Conservation (phyloP, 1,140 invertebrate genomes). For the Zaprionus camerounensis region DNA sequence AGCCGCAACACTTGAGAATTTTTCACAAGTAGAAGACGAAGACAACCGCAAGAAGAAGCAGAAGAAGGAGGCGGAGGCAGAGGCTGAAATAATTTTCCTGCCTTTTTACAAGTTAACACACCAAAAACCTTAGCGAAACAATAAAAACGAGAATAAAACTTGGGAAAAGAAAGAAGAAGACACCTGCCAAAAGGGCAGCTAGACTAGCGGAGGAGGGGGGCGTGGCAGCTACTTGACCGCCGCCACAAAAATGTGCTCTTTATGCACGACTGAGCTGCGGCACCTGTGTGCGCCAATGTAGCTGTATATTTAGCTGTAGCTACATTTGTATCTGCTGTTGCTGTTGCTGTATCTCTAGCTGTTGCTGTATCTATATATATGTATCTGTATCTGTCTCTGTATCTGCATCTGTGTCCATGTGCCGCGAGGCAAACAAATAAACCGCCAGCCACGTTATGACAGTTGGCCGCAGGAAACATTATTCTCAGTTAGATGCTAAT, state of each 20-base stretch:
- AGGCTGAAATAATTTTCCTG: conserved; percentile 51
- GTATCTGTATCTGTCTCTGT: conserved; percentile 38
- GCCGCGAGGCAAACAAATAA: conserved; percentile 69
- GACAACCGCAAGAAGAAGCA: conserved; percentile 11
- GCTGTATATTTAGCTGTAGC: conserved; percentile 13
- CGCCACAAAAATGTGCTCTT: conserved; percentile 40
- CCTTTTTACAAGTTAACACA: conserved; percentile 60
- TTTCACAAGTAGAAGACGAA: conserved; percentile 58
- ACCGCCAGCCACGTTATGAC: conserved; percentile 74
- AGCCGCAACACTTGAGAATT: conserved; percentile 58
- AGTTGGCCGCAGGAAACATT: conserved; percentile 76
- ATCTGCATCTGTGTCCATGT: conserved; percentile 38
- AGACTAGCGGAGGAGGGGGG: conserved; percentile 6
- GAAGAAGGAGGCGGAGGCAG: conserved; percentile 20
- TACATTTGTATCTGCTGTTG: conserved; percentile 2
- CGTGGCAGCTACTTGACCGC: conserved; percentile 40
- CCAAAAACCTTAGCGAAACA: conserved; percentile 43
- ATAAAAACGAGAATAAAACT: conserved; percentile 44
- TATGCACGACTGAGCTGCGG: conserved; percentile 47
- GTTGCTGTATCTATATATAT: conserved; percentile 11
- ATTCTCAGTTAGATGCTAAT: conserved; percentile 82
- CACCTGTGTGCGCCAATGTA: conserved; percentile 60
- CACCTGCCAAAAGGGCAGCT: conserved; percentile 6
- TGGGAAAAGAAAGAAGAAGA: conserved; percentile 34
- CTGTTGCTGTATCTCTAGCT: conserved; percentile 9